Percentiles rank a stretch among this genome's conserved stretches.
Conservation (phyloP, 2,888 invertebrate species). For the Schizotus pectinicornis region DNA sequence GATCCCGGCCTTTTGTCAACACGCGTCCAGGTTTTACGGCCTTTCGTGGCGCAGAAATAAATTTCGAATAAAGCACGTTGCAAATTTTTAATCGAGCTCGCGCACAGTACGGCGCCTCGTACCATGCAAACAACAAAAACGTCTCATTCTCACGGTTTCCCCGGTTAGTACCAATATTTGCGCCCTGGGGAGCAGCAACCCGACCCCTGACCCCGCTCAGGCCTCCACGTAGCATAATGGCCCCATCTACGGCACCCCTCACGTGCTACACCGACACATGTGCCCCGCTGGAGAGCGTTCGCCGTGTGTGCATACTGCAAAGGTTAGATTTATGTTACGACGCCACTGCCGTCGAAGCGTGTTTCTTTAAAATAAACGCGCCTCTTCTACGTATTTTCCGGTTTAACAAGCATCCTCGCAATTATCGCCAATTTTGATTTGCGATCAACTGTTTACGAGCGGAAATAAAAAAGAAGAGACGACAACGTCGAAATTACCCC, state of each 20-base stretch:
- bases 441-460: no score
- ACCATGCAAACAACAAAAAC: not conserved
- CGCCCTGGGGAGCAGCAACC: conserved; percentile 31
- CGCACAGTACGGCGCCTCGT: no score
- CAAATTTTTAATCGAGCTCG: no score
- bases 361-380: conserved; percentile 18
- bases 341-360: conserved; percentile 10
- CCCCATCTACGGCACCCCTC: conserved; percentile 33
- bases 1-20: no score
- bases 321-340: conserved; percentile 19
- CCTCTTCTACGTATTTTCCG: conserved; percentile 9
- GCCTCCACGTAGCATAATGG: conserved; percentile 30
- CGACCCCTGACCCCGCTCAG: conserved; percentile 35
- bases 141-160: conserved; percentile 26
- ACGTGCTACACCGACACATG: conserved; percentile 16
- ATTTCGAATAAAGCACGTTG: no score
- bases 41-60: no score
- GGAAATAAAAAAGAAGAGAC: no score
- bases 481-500: no score
- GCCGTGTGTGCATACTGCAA: not conserved
- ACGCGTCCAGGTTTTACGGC: no score
- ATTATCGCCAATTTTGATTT: no score
- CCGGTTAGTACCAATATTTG: conserved; percentile 31
- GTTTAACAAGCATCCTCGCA: no score
- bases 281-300: not conserved